A percentile compares a stretch with the other conserved stretches of the same genome.
Evolutionary conservation across 2,113 vertebrate genomes (phyloP).

Genomic region (Oncorhynchus keta): DNA sequence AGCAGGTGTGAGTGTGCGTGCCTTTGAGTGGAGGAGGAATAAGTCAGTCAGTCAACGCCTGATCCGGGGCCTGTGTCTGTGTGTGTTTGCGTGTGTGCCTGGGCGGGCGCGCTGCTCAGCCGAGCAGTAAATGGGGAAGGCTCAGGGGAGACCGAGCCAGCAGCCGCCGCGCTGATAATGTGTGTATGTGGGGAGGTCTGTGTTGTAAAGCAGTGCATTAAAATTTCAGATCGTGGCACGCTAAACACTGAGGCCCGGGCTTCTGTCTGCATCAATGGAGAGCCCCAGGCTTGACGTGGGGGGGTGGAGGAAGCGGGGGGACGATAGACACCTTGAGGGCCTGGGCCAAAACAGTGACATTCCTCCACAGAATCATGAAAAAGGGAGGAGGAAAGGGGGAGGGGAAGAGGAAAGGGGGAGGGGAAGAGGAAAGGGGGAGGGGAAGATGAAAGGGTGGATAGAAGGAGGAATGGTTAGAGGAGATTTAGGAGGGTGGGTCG

Average conservation of each 20-base stretch:
- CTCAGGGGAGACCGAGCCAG: constrained; percentile 72
- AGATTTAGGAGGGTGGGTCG: constrained; percentile 76
- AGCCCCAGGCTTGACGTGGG: constrained; percentile 52
- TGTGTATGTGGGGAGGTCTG: constrained; percentile 47
- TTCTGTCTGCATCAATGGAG: constrained; percentile 71
- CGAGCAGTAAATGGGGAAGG: constrained; percentile 80
- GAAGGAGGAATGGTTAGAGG: constrained; percentile 69
- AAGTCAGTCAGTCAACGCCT: neutral
- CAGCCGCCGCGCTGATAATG: constrained; percentile 63
- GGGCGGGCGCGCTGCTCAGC: constrained; percentile 68
- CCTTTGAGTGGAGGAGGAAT: neutral
- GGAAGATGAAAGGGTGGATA: constrained; percentile 5
- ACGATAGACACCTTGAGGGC: neutral
- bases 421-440: neutral
- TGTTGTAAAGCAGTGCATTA: constrained; percentile 79
- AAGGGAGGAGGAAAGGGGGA: neutral
- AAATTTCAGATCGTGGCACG: constrained; percentile 80
- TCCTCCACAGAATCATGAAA: neutral
- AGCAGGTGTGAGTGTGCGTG: constrained; percentile 5
- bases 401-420: neutral
- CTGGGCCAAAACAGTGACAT: constrained; percentile 1
- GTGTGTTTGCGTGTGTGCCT: neutral
- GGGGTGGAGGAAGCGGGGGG: constrained; percentile 72
- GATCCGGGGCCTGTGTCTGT: constrained; percentile 1
- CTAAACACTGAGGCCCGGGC: constrained; percentile 49